Evolutionary conservation across 2,797 vertebrate genomes (phyloP).

Genomic region (Chloroceryle amazona): DNA sequence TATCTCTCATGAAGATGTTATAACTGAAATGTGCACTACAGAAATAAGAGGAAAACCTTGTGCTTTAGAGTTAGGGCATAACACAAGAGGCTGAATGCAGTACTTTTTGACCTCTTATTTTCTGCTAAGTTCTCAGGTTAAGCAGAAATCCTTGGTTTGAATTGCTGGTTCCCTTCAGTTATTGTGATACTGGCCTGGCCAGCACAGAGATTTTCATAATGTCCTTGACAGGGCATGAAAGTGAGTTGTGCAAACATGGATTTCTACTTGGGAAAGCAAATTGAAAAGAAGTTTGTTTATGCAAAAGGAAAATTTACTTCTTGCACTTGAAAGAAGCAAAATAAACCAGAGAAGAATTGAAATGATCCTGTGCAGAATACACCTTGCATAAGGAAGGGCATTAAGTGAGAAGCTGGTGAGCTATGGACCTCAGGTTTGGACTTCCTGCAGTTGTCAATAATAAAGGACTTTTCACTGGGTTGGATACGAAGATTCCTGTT

Average conservation of each 20-base stretch:
- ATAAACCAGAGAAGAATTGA: background rate
- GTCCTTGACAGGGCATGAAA: background rate
- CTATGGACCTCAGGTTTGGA: background rate
- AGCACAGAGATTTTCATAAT: background rate
- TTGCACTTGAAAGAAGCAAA: background rate
- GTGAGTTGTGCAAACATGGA: background rate
- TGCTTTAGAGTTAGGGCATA: background rate
- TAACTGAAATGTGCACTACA: background rate
- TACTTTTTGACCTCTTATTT: background rate
- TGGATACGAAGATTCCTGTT: background rate
- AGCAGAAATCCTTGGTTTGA: background rate
- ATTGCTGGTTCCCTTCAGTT: background rate
- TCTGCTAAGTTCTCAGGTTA: background rate
- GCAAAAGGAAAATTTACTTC: background rate
- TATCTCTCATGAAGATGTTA: background rate
- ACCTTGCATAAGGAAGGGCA: background rate
- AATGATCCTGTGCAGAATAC: background rate
- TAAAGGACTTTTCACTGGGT: background rate
- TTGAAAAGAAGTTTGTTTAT: background rate
- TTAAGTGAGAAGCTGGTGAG: background rate
- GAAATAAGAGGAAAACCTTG: background rate
- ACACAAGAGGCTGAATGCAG: background rate
- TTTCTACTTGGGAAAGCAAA: background rate
- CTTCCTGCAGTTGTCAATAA: background rate
- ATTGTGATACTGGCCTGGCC: background rate